Evolutionary conservation across 2,113 vertebrate species (phyloP), one percentile per base, ranked within the genome.

Genomic region (Zosterops lateralis): DNA sequence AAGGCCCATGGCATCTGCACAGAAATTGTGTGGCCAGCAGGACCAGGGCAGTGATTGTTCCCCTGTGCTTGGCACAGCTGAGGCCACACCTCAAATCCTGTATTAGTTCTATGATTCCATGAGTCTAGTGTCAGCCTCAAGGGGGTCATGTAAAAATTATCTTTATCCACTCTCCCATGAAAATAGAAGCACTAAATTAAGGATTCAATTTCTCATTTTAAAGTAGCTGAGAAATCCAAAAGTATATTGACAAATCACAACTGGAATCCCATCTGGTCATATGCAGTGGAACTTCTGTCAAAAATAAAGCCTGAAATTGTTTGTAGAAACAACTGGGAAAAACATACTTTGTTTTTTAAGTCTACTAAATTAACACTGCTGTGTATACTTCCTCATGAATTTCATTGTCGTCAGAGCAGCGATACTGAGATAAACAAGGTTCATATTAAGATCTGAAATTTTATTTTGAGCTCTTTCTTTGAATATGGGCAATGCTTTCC

Each of bases 211-310:
- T 79, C 53, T 87, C 36, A 44, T 70, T 91, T 58, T 77, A 58
- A 77, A 77, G 66, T n/a, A 83, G 29, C 34, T 71, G 38, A 87
- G 38, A 95, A 87, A 87, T 85, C 42, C 32, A 76, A 51, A 93
- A 66, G 5, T 36, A 5, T 62, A 45, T 64, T 77, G 65, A 87
- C 54, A 83, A 79, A 76, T 29, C 31, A 53, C 67, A 62, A n/a
- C 58, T 60, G 64, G 74, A 95, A 79, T 72, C 26, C 62, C 50
- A 82, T 75, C 51, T 89, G 74, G 44, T 26, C 51, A 77, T 73
- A 48, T 60, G 26, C 26, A 51, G 24, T 88, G 71, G 38, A 90
- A 62, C 32, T 56, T 14, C 47, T 64, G 77, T 38, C 22, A 67
- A 71, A 82, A 94, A 57, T 28, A 89, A 88, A 89, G 56, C 6